Base-by-base conservation (phyloP, 2,797 vertebrate genomes). In the Furcifer pardalis region DNA sequence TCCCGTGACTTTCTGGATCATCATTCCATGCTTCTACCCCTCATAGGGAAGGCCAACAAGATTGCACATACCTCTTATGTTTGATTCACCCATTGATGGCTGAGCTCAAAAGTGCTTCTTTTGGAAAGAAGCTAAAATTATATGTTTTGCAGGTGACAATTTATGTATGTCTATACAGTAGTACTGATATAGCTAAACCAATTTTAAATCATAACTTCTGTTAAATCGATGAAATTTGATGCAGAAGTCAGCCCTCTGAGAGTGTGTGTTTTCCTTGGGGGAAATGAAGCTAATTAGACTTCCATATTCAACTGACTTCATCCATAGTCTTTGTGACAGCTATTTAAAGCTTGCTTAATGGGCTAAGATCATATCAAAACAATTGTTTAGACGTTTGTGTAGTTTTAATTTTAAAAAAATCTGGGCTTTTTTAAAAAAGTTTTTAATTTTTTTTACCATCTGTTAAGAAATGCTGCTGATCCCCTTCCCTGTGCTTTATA, bases 151-250 rank as follows among this genome's bases (percentile, higher is more conserved):
- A 2, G 42, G 74, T 68, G 63, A 46, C 73, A 68, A 66, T 83
- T 77, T 59, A 42, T 52, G 60, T 46, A 21, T 2, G 17, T 65
- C 59, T 77, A 66, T 19, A 17, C 73, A 77, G 73, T 73, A n/a
- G 73, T 49, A 56, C 13, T 59, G 63, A 46, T 77, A 56, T 23
- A 83, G 74, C 63, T 68, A 68, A 83, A 83, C 63, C 82, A 77
- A 83, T 83, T 83, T 76, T 56, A 77, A 77, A 83, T 83, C 82
- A 69, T 77, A 76, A 23, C 46, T 46, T 77, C 73, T 30, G 73
- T 69, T 83, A 83, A 83, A 77, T 74, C 82, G 77, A 69, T 77
- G 82, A 59, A 83, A 77, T 77, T 59, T 77, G 62, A 83, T 35
- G 8, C 35, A 63, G 73, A 56, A 68, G 63, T 3, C 12, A 10